A percentile compares a stretch with the other conserved stretches of the same genome.
phyloP scores from a whole-genome alignment of 2,113 vertebrate species.

The Austrofundulus limnaeus region DNA sequence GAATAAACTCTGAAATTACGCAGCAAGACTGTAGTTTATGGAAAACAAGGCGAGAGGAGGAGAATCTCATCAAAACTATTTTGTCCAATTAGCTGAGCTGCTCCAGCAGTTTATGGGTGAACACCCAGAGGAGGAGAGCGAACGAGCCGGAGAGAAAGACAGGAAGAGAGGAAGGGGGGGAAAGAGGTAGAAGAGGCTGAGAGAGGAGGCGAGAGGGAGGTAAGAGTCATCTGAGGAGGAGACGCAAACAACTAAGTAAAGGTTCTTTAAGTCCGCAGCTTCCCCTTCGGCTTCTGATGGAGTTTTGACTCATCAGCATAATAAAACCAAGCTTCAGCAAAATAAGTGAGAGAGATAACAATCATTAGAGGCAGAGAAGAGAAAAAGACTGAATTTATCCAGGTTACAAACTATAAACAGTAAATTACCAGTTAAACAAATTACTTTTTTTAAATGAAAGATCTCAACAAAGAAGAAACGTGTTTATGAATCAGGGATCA shows the following conservation, averaged over 20 bases:
- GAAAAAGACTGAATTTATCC: not conserved
- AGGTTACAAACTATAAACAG: too few relatives aligned
- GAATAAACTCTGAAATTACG: conserved; percentile 6
- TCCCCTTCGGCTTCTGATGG: conserved; percentile 28
- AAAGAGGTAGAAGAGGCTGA: conserved; percentile 13
- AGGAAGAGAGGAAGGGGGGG: not conserved
- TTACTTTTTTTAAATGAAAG: too few relatives aligned
- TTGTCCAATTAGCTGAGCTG: conserved; percentile 54
- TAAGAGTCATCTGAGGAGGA: conserved; percentile 37
- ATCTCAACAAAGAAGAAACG: too few relatives aligned
- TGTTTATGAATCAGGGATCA: too few relatives aligned
- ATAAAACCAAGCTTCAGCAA: conserved; percentile 54
- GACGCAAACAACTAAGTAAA: conserved; percentile 15
- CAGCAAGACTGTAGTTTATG: conserved; percentile 34
- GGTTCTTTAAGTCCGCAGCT: conserved; percentile 27
- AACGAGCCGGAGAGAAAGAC: conserved; percentile 11
- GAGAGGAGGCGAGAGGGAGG: not conserved
- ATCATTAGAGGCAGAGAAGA: conserved; percentile 25
- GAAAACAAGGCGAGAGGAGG: conserved; percentile 26
- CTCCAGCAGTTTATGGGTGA: conserved; percentile 48
- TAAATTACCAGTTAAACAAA: too few relatives aligned
- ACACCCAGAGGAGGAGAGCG: conserved; percentile 12
- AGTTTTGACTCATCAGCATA: conserved; percentile 59
- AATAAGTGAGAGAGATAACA: conserved; percentile 36
- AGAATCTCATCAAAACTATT: conserved; percentile 52